Conservation (phyloP, 2,113 vertebrate genomes). For the Pelecanoides urinatrix region DNA sequence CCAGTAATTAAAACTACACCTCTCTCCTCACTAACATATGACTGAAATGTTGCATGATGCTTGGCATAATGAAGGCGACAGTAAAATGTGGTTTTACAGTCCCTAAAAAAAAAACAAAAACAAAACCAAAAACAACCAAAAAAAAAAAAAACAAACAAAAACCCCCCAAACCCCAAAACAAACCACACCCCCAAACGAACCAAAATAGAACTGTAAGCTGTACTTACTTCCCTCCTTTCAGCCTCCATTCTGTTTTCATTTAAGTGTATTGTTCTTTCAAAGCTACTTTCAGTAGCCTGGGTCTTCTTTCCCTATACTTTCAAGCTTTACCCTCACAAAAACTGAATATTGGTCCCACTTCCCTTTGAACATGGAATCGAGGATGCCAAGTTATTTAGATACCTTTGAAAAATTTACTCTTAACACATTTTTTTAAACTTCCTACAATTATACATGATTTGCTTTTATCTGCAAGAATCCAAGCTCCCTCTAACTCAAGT, state of each 20-base stretch:
- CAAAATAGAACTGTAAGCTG: not conserved
- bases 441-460: not conserved
- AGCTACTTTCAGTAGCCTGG: not conserved
- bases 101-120: too few relatives aligned
- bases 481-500: not conserved
- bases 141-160: not conserved
- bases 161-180: too few relatives aligned
- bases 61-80: not conserved
- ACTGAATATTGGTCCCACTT: not conserved
- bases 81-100: not conserved
- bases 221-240: not conserved
- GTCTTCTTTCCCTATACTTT: not conserved
- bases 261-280: not conserved
- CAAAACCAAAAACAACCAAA: too few relatives aligned
- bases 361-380: not conserved
- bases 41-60: not conserved
- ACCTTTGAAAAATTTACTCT: not conserved
- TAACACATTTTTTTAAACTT: rapidly evolving
- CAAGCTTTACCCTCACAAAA: not conserved
- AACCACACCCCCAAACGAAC: not conserved
- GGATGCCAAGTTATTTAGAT: not conserved
- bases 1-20: not conserved
- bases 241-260: not conserved
- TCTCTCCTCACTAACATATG: not conserved
- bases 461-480: not conserved